These are phyloP conservation scores for Acropternis orthonyx DNA, from an alignment of 2,797 vertebrate genomes.

Conservation along the genomic window DNA sequence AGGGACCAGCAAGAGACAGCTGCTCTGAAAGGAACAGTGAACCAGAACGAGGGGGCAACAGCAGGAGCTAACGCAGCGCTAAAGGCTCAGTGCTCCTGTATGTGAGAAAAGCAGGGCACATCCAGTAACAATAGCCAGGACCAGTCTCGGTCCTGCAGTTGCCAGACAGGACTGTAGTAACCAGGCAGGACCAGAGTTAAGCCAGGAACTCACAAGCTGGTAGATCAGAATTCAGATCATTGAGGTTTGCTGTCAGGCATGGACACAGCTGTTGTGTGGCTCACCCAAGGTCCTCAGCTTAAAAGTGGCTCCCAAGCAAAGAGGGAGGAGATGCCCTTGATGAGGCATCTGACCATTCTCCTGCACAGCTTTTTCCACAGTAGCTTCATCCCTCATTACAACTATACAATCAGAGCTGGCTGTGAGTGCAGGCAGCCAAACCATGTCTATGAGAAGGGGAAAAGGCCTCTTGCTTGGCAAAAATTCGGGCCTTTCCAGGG, in stretches of 20 bases:
- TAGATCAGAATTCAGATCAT: not conserved
- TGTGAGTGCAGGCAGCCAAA: not conserved
- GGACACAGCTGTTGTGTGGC: not conserved
- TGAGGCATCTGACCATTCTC: not conserved
- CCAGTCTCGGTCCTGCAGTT: not conserved
- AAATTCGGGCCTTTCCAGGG: not conserved
- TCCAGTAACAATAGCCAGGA: not conserved
- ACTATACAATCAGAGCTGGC: not conserved
- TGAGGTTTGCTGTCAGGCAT: not conserved
- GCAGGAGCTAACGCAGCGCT: not conserved
- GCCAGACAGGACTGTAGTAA: not conserved
- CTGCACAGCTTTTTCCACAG: not conserved
- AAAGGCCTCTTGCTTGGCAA: not conserved
- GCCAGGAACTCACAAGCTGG: not conserved
- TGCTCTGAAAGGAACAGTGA: not conserved
- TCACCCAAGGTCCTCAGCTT: not conserved
- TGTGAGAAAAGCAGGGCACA: not conserved
- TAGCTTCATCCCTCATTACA: not conserved
- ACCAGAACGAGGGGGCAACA: not conserved
- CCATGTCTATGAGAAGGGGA: not conserved
- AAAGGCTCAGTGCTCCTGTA: not conserved
- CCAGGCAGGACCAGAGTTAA: not conserved
- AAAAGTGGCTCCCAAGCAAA: not conserved
- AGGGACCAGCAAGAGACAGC: not conserved
- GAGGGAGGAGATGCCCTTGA: not conserved